Evolutionary conservation across 1,140 invertebrate species (phyloP), one percentile per base, ranked within the genome.

Genomic region (Drosophila erecta): DNA sequence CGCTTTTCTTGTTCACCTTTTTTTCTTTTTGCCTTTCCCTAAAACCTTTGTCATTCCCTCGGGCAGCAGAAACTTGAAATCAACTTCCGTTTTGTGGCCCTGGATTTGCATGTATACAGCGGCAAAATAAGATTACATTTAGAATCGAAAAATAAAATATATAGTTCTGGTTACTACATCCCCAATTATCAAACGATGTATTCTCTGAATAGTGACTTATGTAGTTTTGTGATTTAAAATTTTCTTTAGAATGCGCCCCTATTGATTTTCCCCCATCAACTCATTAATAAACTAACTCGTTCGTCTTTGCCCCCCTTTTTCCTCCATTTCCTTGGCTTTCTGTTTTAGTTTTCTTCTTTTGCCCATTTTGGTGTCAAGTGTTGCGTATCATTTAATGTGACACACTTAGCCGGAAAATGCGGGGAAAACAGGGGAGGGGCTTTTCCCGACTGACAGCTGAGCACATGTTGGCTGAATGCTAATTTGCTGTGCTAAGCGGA

Each of bases 331-430:
- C 61, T 44, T 22, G 41, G 30, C n/a, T 53, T 37, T 35, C 27
- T 20, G 65, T 17, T 53, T 22, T 24, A 12, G 62, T 46, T 71
- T 73, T 22, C 56, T 35, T 27, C 49, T 40, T 54, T 72, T 51
- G 67, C 69, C 57, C 79, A 77, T 87, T 87, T 87, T 69, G 85
- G 84, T 89, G 84, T 87, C 79, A 87, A 87, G 84, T 89, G 76
- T 84, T 87, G 84, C 84, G 84, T 87, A 89, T 89, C 79, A 83
- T 87, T 79, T 87, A 87, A 87, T 87, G 83, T 83, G 83, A 87
- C 83, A 87, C 76, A 87, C 79, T 87, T 77, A 55, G 15, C 37
- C 14, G 46, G 47, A 20, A 57, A 41, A 41, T 46, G 47, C 12
- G 50, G 44, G 44, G 44, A 40, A 38, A 41, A 20, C 4, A 15